Conservation (phyloP, 2,113 vertebrate genomes). For the Neogobius melanostomus region DNA sequence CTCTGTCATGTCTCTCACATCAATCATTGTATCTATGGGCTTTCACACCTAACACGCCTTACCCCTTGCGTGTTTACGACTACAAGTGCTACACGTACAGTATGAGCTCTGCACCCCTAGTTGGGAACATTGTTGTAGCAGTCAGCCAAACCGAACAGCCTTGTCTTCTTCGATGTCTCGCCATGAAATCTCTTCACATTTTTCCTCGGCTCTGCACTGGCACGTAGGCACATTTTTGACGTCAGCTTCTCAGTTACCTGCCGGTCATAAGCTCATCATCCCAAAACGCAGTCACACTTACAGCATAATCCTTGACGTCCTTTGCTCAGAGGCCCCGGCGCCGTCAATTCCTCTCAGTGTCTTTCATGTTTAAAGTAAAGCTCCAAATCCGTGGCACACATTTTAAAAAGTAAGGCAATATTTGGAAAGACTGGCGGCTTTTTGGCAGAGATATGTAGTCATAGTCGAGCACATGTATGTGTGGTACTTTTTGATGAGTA, state of each 20-base stretch:
- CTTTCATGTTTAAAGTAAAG: conserved; percentile 11
- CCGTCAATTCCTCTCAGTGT: conserved; percentile 24
- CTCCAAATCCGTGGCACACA: conserved; percentile 8
- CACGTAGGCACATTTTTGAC: conserved; percentile 29
- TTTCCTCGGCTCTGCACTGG: conserved; percentile 15
- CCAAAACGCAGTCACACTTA: conserved; percentile 46
- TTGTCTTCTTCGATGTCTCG: conserved; percentile 40
- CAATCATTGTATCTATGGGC: conserved; percentile 38
- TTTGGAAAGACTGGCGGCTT: neutral
- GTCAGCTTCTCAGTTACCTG: conserved; percentile 41
- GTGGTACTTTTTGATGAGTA: no score
- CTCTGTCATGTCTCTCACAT: conserved; percentile 39
- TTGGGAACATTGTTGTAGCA: neutral
- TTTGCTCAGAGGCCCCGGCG: conserved; percentile 16
- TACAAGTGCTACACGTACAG: no score
- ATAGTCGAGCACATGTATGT: no score
- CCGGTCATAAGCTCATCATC: conserved; percentile 58
- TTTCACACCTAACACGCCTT: conserved; percentile 4
- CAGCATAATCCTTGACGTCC: conserved; percentile 45
- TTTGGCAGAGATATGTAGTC: no score
- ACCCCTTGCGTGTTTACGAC: no score
- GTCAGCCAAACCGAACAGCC: neutral
- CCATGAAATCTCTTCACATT: conserved; percentile 41
- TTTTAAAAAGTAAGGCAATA: neutral
- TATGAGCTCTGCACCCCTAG: no score